phyloP scores from a whole-genome alignment of 2,113 vertebrate genomes.

The Strigops habroptila region DNA sequence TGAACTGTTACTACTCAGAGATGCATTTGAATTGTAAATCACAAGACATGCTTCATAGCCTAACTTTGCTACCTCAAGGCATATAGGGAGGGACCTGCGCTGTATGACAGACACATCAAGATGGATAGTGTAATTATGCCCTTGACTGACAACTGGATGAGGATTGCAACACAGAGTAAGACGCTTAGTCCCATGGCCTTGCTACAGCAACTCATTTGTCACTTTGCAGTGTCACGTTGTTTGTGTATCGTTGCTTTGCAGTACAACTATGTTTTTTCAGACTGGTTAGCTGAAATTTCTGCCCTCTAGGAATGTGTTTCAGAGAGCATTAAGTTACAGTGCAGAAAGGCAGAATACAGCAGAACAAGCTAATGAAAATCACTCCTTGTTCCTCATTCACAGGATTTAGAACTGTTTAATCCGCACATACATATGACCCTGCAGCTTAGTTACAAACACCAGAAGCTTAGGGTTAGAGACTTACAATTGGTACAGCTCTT shows the following conservation, averaged over 20 bases:
- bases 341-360: neutral
- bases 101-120: neutral
- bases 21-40: neutral
- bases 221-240: neutral
- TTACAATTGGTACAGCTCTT: neutral
- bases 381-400: neutral
- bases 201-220: neutral
- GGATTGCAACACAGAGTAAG: neutral
- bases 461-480: neutral
- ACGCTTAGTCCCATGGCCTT: neutral
- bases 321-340: neutral
- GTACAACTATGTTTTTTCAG: neutral
- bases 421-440: neutral
- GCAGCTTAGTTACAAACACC: neutral
- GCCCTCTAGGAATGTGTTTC: neutral
- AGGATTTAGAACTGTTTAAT: neutral
- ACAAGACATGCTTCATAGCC: too few relatives aligned
- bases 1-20: neutral
- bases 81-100: neutral
- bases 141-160: neutral
- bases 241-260: neutral
- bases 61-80: neutral
- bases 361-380: neutral
- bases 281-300: neutral
- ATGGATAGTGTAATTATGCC: neutral